phyloP scores from a whole-genome alignment of 1,140 invertebrate species.

The Nilaparvata lugens region DNA sequence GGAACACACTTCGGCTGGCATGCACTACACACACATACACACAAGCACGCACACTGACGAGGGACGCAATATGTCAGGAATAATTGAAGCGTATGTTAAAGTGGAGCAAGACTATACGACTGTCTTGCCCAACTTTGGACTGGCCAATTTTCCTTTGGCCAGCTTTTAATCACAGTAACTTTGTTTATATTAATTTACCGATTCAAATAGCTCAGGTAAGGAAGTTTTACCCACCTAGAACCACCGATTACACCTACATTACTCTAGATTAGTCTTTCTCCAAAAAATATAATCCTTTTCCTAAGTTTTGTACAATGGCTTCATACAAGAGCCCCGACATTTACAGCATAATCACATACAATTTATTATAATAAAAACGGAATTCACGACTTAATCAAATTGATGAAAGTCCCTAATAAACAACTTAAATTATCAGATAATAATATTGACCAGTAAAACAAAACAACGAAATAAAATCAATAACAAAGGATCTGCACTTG shows the following conservation, averaged over 20 bases:
- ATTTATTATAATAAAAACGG: no score
- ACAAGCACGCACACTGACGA: slow-evolving; percentile 19
- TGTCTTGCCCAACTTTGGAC: background rate
- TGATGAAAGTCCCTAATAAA: no score
- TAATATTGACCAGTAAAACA: no score
- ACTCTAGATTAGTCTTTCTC: background rate
- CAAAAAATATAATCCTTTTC: slow-evolving; percentile 2
- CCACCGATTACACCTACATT: background rate
- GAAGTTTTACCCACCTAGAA: slow-evolving; percentile 6
- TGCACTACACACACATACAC: slow-evolving; percentile 21
- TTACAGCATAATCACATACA: no score
- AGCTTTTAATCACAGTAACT: slow-evolving; percentile 8
- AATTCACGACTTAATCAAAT: no score
- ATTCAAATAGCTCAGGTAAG: slow-evolving; percentile 14
- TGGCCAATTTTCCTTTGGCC: background rate
- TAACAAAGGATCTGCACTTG: no score
- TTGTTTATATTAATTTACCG: slow-evolving; percentile 2
- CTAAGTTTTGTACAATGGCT: slow-evolving; percentile 3
- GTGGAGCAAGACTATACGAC: background rate
- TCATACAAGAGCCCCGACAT: background rate
- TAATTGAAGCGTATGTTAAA: slow-evolving; percentile 17
- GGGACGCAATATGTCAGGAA: slow-evolving; percentile 26
- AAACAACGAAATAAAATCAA: no score
- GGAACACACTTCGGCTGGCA: slow-evolving; percentile 26
- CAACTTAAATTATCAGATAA: no score